These are phyloP conservation scores for Spea bombifrons DNA, from an alignment of 2,113 vertebrate genomes.

Conservation along the genomic window DNA sequence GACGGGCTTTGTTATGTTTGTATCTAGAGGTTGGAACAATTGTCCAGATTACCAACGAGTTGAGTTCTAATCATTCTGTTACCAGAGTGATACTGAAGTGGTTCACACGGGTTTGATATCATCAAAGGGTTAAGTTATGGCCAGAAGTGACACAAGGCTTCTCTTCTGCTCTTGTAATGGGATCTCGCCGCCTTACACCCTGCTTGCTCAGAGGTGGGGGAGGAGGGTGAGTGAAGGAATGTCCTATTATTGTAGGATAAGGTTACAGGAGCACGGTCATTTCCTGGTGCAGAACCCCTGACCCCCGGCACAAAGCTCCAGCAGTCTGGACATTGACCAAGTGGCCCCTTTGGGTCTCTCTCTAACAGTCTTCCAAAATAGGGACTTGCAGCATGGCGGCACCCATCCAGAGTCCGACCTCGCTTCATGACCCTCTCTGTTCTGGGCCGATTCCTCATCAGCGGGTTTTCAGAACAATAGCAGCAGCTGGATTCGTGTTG, in stretches of 20 bases:
- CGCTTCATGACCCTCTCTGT: background rate
- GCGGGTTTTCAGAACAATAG: too few relatives aligned
- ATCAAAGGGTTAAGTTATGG: constrained; percentile 17
- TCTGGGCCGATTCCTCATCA: background rate
- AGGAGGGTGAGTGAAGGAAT: constrained; percentile 20
- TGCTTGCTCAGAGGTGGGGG: background rate
- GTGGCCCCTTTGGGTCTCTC: background rate
- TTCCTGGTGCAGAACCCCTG: constrained; percentile 37
- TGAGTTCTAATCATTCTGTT: background rate
- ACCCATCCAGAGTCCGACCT: background rate
- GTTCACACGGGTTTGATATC: background rate
- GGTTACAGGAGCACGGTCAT: constrained; percentile 37
- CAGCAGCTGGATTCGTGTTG: too few relatives aligned
- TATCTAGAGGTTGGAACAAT: background rate
- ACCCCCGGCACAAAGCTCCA: background rate
- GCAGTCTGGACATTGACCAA: constrained; percentile 1
- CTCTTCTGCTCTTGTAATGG: background rate
- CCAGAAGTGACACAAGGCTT: constrained; percentile 10
- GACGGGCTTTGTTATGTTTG: background rate
- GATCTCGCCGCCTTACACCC: constrained; percentile 8
- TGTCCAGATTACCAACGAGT: background rate
- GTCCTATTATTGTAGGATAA: constrained; percentile 38
- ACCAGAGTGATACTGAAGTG: background rate
- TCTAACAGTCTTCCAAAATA: background rate
- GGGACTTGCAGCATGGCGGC: too few relatives aligned